phyloP scores from a whole-genome alignment of 2,113 vertebrate genomes.

The Hyperopisus bebe region DNA sequence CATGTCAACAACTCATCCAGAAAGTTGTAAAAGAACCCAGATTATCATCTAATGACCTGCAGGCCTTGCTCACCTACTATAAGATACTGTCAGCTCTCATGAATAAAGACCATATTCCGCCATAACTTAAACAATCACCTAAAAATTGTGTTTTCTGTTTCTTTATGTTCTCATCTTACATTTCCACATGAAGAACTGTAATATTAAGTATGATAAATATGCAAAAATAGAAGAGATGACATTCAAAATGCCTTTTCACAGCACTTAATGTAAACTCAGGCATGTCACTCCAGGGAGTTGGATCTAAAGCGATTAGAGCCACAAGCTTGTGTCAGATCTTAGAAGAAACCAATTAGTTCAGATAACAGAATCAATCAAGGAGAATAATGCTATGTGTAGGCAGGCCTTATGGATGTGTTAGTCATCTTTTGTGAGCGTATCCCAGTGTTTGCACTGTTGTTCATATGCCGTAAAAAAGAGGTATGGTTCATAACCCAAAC shows the following conservation, averaged over 20 bases:
- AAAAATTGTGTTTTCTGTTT: background rate
- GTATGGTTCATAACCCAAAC: background rate
- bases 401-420: background rate
- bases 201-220: background rate
- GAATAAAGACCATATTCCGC: background rate
- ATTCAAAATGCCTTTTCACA: background rate
- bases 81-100: background rate
- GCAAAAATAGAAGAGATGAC: background rate
- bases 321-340: background rate
- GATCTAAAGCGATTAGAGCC: background rate
- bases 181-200: background rate
- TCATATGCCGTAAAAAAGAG: background rate
- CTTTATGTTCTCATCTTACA: background rate
- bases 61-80: background rate
- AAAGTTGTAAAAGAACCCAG: background rate
- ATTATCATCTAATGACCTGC: background rate
- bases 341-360: slow-evolving; percentile 6
- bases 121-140: background rate
- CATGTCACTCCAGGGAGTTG: background rate
- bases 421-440: background rate
- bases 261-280: background rate
- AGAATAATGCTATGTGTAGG: background rate
- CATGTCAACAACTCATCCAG: background rate
- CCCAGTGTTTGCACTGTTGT: background rate
- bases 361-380: slow-evolving; percentile 1